These are phyloP conservation scores for Aphelenchoides besseyi DNA, from an alignment of 1,140 invertebrate genomes.

Conservation along the genomic window DNA sequence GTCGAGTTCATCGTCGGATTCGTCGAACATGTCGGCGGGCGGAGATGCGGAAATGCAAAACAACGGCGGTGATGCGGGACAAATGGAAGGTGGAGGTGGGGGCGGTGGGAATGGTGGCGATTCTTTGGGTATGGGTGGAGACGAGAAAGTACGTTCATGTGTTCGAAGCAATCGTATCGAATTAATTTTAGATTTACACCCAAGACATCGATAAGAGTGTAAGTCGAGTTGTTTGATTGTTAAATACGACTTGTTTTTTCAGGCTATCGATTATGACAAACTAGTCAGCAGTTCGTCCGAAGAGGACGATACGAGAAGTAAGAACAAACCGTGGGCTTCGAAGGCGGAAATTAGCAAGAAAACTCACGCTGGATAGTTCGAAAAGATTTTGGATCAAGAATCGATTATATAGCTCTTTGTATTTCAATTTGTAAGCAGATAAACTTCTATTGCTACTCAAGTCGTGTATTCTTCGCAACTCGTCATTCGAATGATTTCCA, in stretches of 20 bases:
- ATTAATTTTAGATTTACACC: not conserved
- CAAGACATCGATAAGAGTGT: not conserved
- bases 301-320: not conserved
- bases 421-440: not conserved
- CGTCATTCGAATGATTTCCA: not conserved
- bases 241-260: not conserved
- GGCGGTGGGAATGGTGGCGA: not conserved
- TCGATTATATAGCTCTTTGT: not conserved
- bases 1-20: not conserved
- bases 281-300: not conserved
- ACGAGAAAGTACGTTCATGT: not conserved
- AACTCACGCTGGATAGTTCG: not conserved
- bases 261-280: conserved; percentile 4
- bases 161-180: not conserved
- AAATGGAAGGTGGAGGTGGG: not conserved
- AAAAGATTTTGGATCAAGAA: not conserved
- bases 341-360: conserved; percentile 2
- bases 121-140: not conserved
- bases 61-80: not conserved
- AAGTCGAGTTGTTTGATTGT: not conserved
- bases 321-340: not conserved
- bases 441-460: not conserved
- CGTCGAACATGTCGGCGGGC: not conserved
- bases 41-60: conserved; percentile 3
- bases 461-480: not conserved